A percentile compares a stretch with the other conserved stretches of the same genome.
Conservation (phyloP, 2,113 vertebrate species). For the Ammodytes marinus region DNA sequence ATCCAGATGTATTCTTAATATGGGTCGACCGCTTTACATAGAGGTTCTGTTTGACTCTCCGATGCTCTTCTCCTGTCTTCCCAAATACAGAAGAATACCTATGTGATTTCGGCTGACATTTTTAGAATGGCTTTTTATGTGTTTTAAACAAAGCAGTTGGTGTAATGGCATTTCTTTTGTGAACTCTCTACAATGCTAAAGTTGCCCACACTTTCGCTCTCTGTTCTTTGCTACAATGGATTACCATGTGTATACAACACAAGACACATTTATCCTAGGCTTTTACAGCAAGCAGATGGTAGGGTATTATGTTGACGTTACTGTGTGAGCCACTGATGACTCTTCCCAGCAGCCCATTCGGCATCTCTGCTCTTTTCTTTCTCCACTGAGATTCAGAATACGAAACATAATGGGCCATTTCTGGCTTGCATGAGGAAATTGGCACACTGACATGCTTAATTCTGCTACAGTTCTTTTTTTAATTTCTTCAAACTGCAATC, state of each 20-base stretch:
- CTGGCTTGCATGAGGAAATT: slow-evolving; percentile 43
- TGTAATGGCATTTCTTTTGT: slow-evolving; percentile 64
- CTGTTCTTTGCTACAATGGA: slow-evolving; percentile 58
- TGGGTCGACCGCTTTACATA: slow-evolving; percentile 36
- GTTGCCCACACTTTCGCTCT: slow-evolving; percentile 70
- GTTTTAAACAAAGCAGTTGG: slow-evolving; percentile 57
- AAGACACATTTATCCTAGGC: slow-evolving; percentile 68
- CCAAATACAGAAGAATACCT: slow-evolving; percentile 34
- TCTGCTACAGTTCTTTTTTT: slow-evolving; percentile 40
- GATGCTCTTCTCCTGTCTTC: slow-evolving; percentile 44
- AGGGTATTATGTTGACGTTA: slow-evolving; percentile 72
- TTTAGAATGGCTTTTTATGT: slow-evolving; percentile 52
- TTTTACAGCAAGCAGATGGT: slow-evolving; percentile 78
- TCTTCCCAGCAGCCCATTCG: slow-evolving; percentile 71
- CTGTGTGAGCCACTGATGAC: slow-evolving; percentile 75
- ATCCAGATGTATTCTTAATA: slow-evolving; percentile 39
- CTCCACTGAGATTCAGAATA: slow-evolving; percentile 63
- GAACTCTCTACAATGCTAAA: slow-evolving; percentile 40
- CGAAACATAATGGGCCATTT: slow-evolving; percentile 67
- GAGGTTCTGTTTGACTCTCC: slow-evolving; percentile 50
- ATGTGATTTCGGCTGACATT: slow-evolving; percentile 47
- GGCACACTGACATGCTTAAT: slow-evolving; percentile 42
- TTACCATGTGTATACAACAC: slow-evolving; percentile 61
- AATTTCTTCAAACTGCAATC: slow-evolving; percentile 19
- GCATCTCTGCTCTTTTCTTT: slow-evolving; percentile 68